Base-by-base conservation (phyloP, 2,797 vertebrate species). In the Cyclopterus lumpus region DNA sequence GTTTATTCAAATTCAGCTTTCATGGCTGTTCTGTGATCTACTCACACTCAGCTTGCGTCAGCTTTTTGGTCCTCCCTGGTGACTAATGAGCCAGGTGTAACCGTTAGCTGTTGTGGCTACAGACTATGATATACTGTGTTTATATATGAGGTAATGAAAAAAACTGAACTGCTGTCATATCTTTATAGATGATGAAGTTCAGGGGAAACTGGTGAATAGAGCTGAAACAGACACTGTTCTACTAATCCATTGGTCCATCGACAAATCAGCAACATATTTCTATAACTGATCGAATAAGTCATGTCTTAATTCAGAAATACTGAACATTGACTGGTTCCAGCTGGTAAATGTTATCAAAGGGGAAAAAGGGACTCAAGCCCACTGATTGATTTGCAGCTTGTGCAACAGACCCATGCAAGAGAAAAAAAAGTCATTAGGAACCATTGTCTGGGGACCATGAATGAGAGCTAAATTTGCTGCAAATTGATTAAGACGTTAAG, bases 1-100 rank as follows among this genome's bases (percentile, higher is more conserved):
- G 46, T 53, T 15, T 48, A 80, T 89, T 86, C 63, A 82, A 66
- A 79, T 85, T 28, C 36, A 61, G 18, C 76, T 80, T 83, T 81
- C 75, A 86, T 80, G 67, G 2, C 49, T 57, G 55, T 42, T 36
- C 44, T 36, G 68, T 78, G 73, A 83, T 74, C 46, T 60, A 8
- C 24, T 5, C 18, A 38, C 12, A 14, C 57, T 75, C 42, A 12
- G 53, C 51, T 61, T 49, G 64, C 58, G 36, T 67, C 51, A 38
- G 26, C 15, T 28, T 59, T 55, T 26, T 62, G 48, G 71, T 78
- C 34, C 8, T 73, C 59, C 7, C 15, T 42, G 51, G 10, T 71
- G 68, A 70, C 71, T 70, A 80, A 85, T 70, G 61, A 70, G 64
- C 54, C 74, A 80, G 69, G 69, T 80, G 81, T 71, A 66, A 58